Evolutionary conservation across 1,140 invertebrate species (phyloP).

Genomic region (Bombus huntii): DNA sequence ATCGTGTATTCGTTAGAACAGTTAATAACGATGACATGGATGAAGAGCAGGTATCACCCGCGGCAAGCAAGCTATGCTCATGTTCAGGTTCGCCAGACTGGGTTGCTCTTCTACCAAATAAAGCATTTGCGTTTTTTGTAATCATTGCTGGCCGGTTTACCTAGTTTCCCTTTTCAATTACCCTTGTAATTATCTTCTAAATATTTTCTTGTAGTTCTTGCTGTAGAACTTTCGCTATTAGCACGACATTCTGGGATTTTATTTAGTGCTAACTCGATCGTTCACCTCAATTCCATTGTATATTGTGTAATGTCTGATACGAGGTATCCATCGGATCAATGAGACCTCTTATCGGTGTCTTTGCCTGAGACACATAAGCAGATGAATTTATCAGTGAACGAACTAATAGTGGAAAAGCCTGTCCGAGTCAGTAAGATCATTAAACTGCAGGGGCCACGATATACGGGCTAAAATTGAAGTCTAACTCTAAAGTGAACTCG

Average conservation of each 20-base stretch:
- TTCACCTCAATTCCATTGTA: neutral
- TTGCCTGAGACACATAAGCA: conserved; percentile 28
- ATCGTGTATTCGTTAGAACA: conserved; percentile 20
- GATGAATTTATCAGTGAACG: conserved; percentile 63
- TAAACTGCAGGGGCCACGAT: conserved; percentile 69
- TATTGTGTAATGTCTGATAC: neutral
- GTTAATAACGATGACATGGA: conserved; percentile 44
- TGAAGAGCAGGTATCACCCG: conserved; percentile 15
- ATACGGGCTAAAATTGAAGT: conserved; percentile 72
- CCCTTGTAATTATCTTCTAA: neutral
- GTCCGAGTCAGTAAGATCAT: conserved; percentile 80
- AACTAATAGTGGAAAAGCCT: conserved; percentile 80
- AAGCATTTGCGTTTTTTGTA: neutral
- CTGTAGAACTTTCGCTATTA: neutral
- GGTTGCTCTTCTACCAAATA: neutral
- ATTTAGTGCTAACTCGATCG: neutral
- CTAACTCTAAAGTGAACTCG: conserved; percentile 75
- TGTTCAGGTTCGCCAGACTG: conserved; percentile 6
- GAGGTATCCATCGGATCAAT: conserved; percentile 23
- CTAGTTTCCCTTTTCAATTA: neutral
- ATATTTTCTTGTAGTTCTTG: too few relatives aligned
- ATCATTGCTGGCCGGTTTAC: neutral
- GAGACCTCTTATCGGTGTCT: neutral
- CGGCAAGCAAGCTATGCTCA: conserved; percentile 1
- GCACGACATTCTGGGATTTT: neutral